A percentile compares a stretch with the other conserved stretches of the same genome.
phyloP scores from a whole-genome alignment of 2,797 vertebrate species.

The Hafferia zeledoni region DNA sequence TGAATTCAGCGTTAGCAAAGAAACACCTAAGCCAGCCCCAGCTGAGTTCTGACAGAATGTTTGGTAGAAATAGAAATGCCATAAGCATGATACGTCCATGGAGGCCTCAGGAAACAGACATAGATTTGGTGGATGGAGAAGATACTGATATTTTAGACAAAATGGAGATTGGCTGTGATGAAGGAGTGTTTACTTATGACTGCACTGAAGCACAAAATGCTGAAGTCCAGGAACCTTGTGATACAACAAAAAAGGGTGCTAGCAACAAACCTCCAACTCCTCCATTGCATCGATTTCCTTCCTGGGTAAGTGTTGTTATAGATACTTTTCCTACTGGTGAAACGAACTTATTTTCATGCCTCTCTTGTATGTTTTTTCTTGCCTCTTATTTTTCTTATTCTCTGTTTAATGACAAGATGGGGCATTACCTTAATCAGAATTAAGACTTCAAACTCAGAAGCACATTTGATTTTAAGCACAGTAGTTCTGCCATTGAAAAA shows the following conservation, averaged over 20 bases:
- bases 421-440: not conserved
- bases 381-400: not conserved
- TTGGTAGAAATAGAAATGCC: conserved; percentile 89
- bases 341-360: not conserved
- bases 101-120: conserved; percentile 88
- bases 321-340: not conserved
- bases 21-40: conserved; percentile 95
- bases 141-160: conserved; percentile 65
- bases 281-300: conserved; percentile 94
- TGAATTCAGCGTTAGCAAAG: conserved; percentile 82
- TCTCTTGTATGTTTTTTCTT: not conserved
- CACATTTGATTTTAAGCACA: not conserved
- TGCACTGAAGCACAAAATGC: conserved; percentile 44
- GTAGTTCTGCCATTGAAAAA: not conserved
- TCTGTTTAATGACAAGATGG: not conserved
- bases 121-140: conserved; percentile 83
- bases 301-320: conserved; percentile 86
- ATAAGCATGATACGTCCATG: conserved; percentile 95
- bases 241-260: conserved; percentile 61
- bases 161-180: conserved; percentile 81
- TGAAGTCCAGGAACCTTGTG: conserved; percentile 57
- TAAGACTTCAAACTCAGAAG: not conserved
- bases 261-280: conserved; percentile 91
- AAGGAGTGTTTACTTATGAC: conserved; percentile 61
- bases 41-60: conserved; percentile 83